Percentiles rank a stretch among this genome's conserved stretches.
Evolutionary conservation across 2,888 invertebrate species (phyloP).

Genomic region (Linnaemya vulpina): DNA sequence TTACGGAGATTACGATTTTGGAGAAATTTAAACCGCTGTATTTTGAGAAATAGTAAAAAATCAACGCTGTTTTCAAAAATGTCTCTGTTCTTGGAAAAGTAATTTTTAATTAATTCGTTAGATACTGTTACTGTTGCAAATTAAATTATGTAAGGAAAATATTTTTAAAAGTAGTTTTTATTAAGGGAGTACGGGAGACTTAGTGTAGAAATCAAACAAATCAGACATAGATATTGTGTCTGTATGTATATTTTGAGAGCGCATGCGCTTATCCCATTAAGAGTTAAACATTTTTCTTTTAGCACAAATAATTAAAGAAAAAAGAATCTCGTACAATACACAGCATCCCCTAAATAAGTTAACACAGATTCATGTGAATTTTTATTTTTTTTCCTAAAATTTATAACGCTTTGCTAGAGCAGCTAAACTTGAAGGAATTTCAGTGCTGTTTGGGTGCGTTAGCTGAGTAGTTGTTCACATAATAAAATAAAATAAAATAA

Average conservation of each 20-base stretch:
- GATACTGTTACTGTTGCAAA: no score
- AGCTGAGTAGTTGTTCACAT: slow-evolving; percentile 53
- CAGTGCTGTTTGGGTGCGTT: slow-evolving; percentile 71
- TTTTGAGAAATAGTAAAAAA: not conserved
- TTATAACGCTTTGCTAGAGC: slow-evolving; percentile 57
- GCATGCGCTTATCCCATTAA: slow-evolving; percentile 49
- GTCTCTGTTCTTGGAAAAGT: not conserved
- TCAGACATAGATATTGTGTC: no score
- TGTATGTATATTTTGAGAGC: slow-evolving; percentile 14
- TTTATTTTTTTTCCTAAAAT: slow-evolving; percentile 17
- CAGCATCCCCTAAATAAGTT: slow-evolving; percentile 68
- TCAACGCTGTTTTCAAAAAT: not conserved
- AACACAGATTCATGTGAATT: slow-evolving; percentile 59
- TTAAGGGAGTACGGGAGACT: slow-evolving; percentile 43
- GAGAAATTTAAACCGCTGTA: slow-evolving; percentile 6
- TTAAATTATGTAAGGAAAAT: no score
- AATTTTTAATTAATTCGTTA: no score
- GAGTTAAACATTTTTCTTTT: slow-evolving; percentile 33
- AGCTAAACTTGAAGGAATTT: slow-evolving; percentile 52
- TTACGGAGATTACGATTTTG: not conserved
- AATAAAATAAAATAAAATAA: slow-evolving; percentile 15
- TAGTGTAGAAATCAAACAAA: not conserved
- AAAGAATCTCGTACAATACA: slow-evolving; percentile 23
- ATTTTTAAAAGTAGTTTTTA: no score
- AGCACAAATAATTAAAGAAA: not conserved